A percentile compares a stretch with the other conserved stretches of the same genome.
These are phyloP conservation scores for Cydia amplana DNA, from an alignment of 1,140 invertebrate species.

Conservation along the genomic window DNA sequence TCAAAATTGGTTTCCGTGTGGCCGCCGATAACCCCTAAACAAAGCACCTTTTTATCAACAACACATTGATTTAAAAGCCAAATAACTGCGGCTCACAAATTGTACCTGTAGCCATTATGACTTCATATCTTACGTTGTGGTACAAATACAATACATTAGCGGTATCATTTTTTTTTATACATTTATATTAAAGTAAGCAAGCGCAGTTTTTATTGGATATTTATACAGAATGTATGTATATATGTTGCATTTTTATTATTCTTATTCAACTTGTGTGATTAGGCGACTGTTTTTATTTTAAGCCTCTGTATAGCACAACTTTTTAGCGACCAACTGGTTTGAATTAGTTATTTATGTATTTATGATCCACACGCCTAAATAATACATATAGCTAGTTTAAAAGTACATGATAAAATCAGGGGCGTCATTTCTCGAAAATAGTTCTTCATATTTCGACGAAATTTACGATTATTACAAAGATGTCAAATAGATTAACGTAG, in stretches of 20 bases:
- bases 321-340: too few relatives aligned
- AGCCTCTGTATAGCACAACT: too few relatives aligned
- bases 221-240: not conserved
- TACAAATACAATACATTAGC: not conserved
- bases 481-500: not conserved
- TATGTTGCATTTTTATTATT: too few relatives aligned
- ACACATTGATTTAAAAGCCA: constrained; percentile 48
- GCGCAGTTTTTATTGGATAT: not conserved
- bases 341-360: too few relatives aligned
- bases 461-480: too few relatives aligned
- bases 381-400: too few relatives aligned
- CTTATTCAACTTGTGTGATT: too few relatives aligned
- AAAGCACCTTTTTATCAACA: constrained; percentile 39
- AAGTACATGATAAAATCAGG: too few relatives aligned
- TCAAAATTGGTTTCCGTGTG: constrained; percentile 30
- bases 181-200: not conserved
- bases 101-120: constrained; percentile 24
- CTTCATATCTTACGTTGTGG: constrained; percentile 9
- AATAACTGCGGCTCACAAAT: constrained; percentile 42
- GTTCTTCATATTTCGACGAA: too few relatives aligned
- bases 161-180: not conserved
- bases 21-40: constrained; percentile 35
- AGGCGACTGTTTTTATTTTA: too few relatives aligned
- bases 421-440: too few relatives aligned
- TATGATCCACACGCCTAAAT: too few relatives aligned